These are phyloP conservation scores for Synaphobranchus kaupii DNA, from an alignment of 2,797 vertebrate genomes.

Conservation along the genomic window DNA sequence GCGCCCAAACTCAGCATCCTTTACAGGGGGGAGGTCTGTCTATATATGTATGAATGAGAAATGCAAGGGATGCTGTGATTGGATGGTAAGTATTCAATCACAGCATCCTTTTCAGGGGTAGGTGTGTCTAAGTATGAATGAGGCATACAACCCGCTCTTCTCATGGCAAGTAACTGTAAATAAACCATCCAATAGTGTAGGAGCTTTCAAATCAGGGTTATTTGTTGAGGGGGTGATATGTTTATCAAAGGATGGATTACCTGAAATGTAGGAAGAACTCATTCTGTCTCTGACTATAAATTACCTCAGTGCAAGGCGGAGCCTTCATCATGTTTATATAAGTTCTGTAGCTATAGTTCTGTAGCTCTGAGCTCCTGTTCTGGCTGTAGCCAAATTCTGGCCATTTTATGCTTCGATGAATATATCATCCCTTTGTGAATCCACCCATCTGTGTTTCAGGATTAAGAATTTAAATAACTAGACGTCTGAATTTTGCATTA, in stretches of 20 bases:
- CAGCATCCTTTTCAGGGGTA: background rate
- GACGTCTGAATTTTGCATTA: background rate
- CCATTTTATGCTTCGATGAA: constrained; percentile 14
- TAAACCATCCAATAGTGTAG: background rate
- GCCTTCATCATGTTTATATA: background rate
- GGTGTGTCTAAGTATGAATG: background rate
- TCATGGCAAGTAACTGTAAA: background rate
- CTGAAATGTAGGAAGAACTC: background rate
- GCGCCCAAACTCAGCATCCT: background rate
- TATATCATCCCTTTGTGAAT: background rate
- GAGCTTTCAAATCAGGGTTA: constrained; percentile 2
- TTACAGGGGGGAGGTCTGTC: background rate
- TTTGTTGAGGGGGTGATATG: background rate
- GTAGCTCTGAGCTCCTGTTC: background rate
- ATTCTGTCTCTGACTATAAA: background rate
- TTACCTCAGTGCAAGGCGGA: background rate
- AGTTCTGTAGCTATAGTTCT: no score
- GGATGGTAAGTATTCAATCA: background rate
- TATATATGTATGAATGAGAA: background rate
- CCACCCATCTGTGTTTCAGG: constrained; percentile 12
- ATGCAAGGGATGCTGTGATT: background rate
- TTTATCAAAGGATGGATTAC: constrained; percentile 1
- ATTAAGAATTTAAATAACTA: constrained; percentile 7
- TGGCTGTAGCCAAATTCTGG: background rate
- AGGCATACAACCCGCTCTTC: background rate